Evolutionary conservation across 2,888 invertebrate genomes (phyloP), one percentile per base, ranked within the genome.

Genomic region (Limulus polyphemus): DNA sequence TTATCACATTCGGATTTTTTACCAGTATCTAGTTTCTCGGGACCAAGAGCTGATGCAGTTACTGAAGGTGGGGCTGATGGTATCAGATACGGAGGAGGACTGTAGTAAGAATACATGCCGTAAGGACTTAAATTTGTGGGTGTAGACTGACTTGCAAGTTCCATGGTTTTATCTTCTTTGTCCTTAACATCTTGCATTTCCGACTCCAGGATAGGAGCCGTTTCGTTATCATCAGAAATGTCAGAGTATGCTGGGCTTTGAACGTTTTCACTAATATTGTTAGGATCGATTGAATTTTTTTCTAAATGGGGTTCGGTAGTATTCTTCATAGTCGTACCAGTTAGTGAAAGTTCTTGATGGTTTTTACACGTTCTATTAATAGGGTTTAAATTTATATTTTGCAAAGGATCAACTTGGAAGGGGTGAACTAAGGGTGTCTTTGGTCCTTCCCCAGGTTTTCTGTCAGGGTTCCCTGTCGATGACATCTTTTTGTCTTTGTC

Each of bases 241-340:
- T 97, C 97, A 60, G 94, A 95, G 78, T 95, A 97, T 0, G 95
- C 95, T 0, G 95, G 95, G 75, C 94, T 94, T 74, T 87, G 87
- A 1, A 87, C 85, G 76, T 87, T 85, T 67, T 88, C 87, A 54
- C 87, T 68, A 61, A 70, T 65, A 49, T 70, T 63, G 64, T 71
- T 72, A 59, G 73, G 70, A 67, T 70, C 68, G 50, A 64, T 58
- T 46, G 54, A 17, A 11, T 17, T 11, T 11, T 54, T 32, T 32
- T 32, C 32, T 32, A 32, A 32, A 32, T 32, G 32, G 11, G 54
- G 32, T 17, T 16, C 16, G 16, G 54, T 54, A 4, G 16, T 7
- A 32, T 32, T 32, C 32, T 32, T 32, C 54, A 54, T 54, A 54
- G 16, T 54, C 32, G 32, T 32, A 32, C 32, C 7, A 49, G 58